phyloP scores from a whole-genome alignment of 1,140 invertebrate genomes.

The Hylyphantes graminicola region DNA sequence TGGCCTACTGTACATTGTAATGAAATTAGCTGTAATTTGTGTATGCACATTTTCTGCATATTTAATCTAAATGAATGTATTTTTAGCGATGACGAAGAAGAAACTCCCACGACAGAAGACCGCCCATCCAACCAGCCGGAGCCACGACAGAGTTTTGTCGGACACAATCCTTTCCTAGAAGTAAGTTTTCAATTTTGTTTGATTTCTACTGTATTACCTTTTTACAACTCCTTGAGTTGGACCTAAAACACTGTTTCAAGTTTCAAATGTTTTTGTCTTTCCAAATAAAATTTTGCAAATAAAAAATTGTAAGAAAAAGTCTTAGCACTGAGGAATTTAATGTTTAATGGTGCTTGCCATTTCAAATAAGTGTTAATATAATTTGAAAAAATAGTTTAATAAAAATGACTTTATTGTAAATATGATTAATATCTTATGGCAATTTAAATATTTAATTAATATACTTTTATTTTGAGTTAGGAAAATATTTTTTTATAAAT shows the following conservation, averaged over 20 bases:
- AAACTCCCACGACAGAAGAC: slow-evolving; percentile 62
- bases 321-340: too few species aligned
- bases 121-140: slow-evolving; percentile 45
- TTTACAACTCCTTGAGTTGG: background rate
- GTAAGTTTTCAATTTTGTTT: slow-evolving; percentile 64
- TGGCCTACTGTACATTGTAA: too few species aligned
- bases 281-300: background rate
- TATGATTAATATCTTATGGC: too few species aligned
- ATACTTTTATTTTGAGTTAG: too few species aligned
- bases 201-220: slow-evolving; percentile 69
- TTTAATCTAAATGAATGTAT: background rate
- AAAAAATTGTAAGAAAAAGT: too few species aligned
- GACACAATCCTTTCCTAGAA: slow-evolving; percentile 64
- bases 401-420: too few species aligned
- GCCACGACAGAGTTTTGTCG: slow-evolving; percentile 57
- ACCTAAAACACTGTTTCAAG: background rate
- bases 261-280: background rate
- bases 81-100: slow-evolving; percentile 75
- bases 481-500: too few species aligned
- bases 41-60: background rate
- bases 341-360: too few species aligned
- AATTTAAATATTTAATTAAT: too few species aligned
- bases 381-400: too few species aligned
- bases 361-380: too few species aligned
- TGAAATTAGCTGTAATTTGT: background rate